phyloP scores from a whole-genome alignment of 2,797 vertebrate genomes.

The Epinephelus coioides region DNA sequence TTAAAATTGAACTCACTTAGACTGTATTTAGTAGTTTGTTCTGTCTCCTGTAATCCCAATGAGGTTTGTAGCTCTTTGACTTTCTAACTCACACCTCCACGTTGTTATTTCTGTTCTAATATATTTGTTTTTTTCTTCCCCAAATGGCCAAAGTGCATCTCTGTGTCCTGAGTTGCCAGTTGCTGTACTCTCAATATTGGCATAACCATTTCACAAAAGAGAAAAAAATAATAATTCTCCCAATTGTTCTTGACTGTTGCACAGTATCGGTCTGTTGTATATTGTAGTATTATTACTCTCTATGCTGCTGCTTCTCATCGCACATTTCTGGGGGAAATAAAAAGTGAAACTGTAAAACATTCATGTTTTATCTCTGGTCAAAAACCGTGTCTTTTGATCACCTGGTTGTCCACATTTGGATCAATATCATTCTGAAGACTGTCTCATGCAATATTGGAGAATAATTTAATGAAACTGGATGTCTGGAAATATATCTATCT shows the following conservation, averaged over 20 bases:
- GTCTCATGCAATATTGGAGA: constrained; percentile 85
- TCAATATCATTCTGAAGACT: constrained; percentile 79
- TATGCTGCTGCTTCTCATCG: constrained; percentile 81
- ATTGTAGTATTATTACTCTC: constrained; percentile 81
- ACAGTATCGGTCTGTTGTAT: constrained; percentile 83
- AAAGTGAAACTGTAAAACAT: constrained; percentile 70
- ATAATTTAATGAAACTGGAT: constrained; percentile 88
- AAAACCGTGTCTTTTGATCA: constrained; percentile 71
- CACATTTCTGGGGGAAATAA: constrained; percentile 73
- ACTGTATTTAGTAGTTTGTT: constrained; percentile 29
- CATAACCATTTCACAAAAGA: constrained; percentile 60
- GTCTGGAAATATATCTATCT: constrained; percentile 87
- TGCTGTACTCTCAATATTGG: constrained; percentile 60
- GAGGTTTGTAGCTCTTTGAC: constrained; percentile 37
- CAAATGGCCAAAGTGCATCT: constrained; percentile 55
- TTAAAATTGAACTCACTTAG: constrained; percentile 12
- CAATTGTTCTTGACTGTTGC: constrained; percentile 78
- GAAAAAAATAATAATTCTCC: constrained; percentile 42
- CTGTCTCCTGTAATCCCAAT: constrained; percentile 35
- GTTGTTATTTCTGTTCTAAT: constrained; percentile 39
- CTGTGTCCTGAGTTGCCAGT: constrained; percentile 64
- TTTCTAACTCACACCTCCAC: constrained; percentile 34
- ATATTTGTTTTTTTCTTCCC: constrained; percentile 35
- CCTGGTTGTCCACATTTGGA: constrained; percentile 79
- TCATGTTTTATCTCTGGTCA: constrained; percentile 74